Conservation (phyloP, 2,888 invertebrate species). For the Hybos culiciformis region DNA sequence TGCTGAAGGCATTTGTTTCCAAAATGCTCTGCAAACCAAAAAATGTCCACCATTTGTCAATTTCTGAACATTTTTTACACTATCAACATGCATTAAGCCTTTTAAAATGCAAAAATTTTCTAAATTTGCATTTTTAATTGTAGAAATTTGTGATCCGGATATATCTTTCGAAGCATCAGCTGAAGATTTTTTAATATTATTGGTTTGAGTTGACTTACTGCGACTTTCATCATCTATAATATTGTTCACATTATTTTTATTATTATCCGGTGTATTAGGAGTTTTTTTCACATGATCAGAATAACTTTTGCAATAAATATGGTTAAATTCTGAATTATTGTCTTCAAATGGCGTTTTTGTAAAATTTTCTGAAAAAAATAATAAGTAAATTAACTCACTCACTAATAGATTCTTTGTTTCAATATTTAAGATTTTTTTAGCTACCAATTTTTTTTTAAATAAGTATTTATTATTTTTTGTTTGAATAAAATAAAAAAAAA, state of each 20-base stretch:
- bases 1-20: conserved; percentile 24
- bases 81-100: conserved; percentile 27
- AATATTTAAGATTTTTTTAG: no score
- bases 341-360: no score
- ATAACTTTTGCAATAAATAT: not conserved
- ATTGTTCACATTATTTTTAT: not conserved
- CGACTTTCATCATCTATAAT: not conserved
- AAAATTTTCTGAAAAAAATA: no score
- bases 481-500: no score
- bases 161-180: not conserved
- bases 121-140: not conserved
- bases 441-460: no score
- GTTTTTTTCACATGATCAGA: not conserved
- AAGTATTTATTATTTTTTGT: not conserved
- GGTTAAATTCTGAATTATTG: no score
- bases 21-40: conserved; percentile 27
- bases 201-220: not conserved
- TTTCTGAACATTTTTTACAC: conserved; percentile 19
- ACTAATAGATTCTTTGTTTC: no score
- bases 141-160: not conserved
- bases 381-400: no score
- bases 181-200: not conserved
- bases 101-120: conserved; percentile 22
- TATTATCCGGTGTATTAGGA: not conserved
- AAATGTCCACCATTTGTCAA: conserved; percentile 17